Conservation (phyloP, 2,113 vertebrate genomes). For the Sciurus niger region DNA sequence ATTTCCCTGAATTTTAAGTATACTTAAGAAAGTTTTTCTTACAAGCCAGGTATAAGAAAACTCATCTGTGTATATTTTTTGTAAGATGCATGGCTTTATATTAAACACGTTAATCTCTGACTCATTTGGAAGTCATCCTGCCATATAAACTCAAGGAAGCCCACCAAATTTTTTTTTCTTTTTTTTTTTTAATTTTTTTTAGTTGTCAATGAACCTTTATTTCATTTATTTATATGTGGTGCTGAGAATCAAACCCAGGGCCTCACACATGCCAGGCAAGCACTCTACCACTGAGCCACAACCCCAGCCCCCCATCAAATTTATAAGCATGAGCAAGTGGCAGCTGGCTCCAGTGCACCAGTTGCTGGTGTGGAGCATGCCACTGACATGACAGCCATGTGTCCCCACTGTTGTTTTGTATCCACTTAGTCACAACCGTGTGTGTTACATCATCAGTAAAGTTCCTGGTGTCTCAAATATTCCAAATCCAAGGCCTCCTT, state of each 20-base stretch:
- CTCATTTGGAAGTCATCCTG: not conserved
- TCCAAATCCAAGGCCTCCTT: slow-evolving; percentile 22
- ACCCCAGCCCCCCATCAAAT: not conserved
- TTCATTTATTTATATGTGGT: too few relatives aligned
- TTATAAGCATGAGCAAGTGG: not conserved
- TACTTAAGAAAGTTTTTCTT: not conserved
- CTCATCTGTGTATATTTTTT: not conserved
- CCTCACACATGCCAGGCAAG: too few relatives aligned
- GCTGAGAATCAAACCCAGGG: too few relatives aligned
- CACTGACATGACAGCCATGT: not conserved
- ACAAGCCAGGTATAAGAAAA: not conserved
- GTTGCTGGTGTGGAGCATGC: fast-evolving
- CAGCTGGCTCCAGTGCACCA: too few relatives aligned
- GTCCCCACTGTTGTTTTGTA: not conserved
- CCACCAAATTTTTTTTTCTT: not conserved
- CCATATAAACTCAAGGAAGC: not conserved
- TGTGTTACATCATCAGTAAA: not conserved
- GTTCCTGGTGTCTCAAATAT: not conserved
- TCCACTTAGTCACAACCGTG: not conserved
- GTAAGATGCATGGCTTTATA: not conserved
- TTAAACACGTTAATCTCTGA: not conserved
- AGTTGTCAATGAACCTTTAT: too few relatives aligned
- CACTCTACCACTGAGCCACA: too few relatives aligned
- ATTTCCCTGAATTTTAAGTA: not conserved
- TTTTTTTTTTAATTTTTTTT: too few relatives aligned